phyloP scores from a whole-genome alignment of 2,888 invertebrate species.

The Rhamphomyia laevipes region DNA sequence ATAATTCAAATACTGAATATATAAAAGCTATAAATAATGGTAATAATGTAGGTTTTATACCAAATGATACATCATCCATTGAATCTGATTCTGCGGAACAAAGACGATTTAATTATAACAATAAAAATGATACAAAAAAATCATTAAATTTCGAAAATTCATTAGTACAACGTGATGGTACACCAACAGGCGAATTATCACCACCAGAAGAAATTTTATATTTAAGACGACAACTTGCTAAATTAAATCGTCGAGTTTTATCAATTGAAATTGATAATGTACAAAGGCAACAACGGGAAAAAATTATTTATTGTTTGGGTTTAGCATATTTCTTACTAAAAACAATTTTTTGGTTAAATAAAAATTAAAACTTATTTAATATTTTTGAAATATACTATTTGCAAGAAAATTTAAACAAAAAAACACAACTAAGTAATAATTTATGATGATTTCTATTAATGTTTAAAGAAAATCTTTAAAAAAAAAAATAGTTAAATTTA shows the following conservation, averaged over 20 bases:
- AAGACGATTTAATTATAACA: too few species aligned
- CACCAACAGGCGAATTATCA: conserved; percentile 56
- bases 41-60: conserved; percentile 25
- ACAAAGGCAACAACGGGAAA: conserved; percentile 74
- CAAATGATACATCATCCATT: conserved; percentile 10
- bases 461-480: too few species aligned
- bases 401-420: too few species aligned
- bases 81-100: not conserved
- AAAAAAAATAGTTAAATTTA: too few species aligned
- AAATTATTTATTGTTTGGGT: conserved; percentile 71
- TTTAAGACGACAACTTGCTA: conserved; percentile 73
- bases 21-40: conserved; percentile 25
- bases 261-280: conserved; percentile 76
- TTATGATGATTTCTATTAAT: too few species aligned
- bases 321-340: conserved; percentile 78
- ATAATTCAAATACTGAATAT: conserved; percentile 26
- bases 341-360: conserved; percentile 70
- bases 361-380: conserved; percentile 39
- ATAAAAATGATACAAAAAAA: not conserved
- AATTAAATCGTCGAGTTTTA: conserved; percentile 75
- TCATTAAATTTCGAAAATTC: conserved; percentile 21
- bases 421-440: too few species aligned
- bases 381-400: not conserved
- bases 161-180: conserved; percentile 46
- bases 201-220: conserved; percentile 72